Conservation (phyloP, 2,113 vertebrate species). For the Copsychus sechellarum region DNA sequence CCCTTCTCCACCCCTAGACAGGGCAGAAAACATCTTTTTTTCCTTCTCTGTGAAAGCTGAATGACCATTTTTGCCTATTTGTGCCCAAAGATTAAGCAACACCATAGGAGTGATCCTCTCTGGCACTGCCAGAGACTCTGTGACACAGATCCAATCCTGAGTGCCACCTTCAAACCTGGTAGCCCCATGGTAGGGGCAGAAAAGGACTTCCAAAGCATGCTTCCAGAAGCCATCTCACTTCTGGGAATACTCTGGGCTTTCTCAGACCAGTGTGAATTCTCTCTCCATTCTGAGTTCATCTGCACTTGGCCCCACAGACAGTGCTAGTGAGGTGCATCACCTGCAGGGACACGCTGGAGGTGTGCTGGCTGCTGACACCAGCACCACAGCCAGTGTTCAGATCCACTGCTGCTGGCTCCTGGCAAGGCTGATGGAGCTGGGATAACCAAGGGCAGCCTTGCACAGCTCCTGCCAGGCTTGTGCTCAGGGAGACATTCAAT, state of each 20-base stretch:
- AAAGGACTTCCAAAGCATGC: neutral
- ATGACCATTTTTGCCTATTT: neutral
- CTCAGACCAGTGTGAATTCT: neutral
- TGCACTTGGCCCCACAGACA: neutral
- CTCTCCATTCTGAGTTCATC: neutral
- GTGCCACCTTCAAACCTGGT: neutral
- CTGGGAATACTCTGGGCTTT: neutral
- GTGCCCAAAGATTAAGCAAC: neutral
- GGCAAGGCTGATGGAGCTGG: neutral
- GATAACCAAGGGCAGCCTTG: neutral
- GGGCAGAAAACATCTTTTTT: neutral
- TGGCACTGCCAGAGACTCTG: fast-evolving
- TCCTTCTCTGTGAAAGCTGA: neutral
- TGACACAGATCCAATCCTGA: neutral
- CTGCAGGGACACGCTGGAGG: fast-evolving
- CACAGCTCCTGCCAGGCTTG: neutral
- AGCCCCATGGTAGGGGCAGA: neutral
- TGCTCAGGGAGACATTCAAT: neutral
- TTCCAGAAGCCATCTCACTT: neutral
- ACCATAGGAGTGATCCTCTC: neutral
- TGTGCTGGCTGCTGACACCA: neutral
- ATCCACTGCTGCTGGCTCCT: neutral
- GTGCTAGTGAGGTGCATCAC: neutral
- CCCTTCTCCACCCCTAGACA: neutral
- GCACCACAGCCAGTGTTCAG: neutral